phyloP scores from a whole-genome alignment of 2,113 vertebrate species.

The Eclectus roratus region DNA sequence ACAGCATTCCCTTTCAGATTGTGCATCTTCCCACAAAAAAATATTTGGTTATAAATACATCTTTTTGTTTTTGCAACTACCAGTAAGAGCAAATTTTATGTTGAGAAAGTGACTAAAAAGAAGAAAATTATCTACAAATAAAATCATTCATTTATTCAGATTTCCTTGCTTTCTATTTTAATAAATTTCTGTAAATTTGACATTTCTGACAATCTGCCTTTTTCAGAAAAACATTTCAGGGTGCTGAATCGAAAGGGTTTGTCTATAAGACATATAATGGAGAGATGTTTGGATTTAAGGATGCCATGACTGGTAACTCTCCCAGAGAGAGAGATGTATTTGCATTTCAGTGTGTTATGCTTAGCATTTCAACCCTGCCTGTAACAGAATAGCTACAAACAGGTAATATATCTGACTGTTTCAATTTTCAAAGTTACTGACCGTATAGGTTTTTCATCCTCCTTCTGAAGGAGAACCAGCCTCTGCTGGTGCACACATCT shows the following conservation, averaged over 20 bases:
- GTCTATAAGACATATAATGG: neutral
- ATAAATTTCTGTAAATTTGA: neutral
- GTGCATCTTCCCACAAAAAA: neutral
- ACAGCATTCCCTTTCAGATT: neutral
- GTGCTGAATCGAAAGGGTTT: neutral
- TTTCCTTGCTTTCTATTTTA: neutral
- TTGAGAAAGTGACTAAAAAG: neutral
- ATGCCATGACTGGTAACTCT: neutral
- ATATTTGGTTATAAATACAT: neutral
- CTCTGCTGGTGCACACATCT: neutral
- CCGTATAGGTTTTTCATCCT: neutral
- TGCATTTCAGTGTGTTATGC: neutral
- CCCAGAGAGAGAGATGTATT: neutral
- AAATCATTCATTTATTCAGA: neutral
- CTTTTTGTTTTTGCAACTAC: neutral
- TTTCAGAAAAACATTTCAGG: neutral
- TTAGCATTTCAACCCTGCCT: neutral
- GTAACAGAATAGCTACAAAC: neutral
- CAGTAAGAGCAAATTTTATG: neutral
- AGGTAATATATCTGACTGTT: neutral
- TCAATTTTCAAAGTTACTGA: neutral
- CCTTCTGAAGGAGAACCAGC: neutral
- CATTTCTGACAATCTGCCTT: neutral
- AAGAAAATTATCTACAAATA: neutral
- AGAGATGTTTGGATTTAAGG: neutral